Percentiles rank a stretch among this genome's conserved stretches.
Conservation (phyloP, 2,797 vertebrate species). For the Emydoidea blandingii region DNA sequence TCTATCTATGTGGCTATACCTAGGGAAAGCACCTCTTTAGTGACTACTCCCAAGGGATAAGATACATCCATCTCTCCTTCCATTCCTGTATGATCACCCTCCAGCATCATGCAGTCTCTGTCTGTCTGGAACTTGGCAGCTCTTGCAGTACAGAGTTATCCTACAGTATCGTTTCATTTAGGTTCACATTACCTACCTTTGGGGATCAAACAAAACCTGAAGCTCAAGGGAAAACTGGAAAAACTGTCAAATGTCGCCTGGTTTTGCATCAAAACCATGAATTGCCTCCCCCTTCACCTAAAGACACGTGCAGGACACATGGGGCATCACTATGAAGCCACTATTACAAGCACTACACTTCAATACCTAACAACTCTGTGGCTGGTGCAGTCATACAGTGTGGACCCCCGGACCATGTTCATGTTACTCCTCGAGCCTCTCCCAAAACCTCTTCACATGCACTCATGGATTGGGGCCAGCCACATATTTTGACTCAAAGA, state of each 20-base stretch:
- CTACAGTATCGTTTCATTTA: neutral
- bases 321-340: neutral
- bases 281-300: neutral
- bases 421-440: neutral
- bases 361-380: neutral
- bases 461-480: neutral
- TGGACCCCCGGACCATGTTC: neutral
- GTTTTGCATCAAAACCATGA: neutral
- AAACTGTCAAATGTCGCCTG: neutral
- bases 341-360: neutral
- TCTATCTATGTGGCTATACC: neutral
- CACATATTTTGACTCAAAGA: neutral
- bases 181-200: neutral
- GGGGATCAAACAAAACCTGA: neutral
- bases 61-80: neutral
- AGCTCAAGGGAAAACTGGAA: neutral
- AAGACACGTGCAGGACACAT: neutral
- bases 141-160: neutral
- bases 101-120: neutral
- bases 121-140: neutral
- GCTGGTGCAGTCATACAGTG: neutral
- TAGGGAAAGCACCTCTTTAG: neutral
- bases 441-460: neutral
- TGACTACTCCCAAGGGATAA: neutral
- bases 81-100: neutral